Evolutionary conservation across 2,797 vertebrate genomes (phyloP), one percentile per base, ranked within the genome.

Genomic region (Manis javanica): DNA sequence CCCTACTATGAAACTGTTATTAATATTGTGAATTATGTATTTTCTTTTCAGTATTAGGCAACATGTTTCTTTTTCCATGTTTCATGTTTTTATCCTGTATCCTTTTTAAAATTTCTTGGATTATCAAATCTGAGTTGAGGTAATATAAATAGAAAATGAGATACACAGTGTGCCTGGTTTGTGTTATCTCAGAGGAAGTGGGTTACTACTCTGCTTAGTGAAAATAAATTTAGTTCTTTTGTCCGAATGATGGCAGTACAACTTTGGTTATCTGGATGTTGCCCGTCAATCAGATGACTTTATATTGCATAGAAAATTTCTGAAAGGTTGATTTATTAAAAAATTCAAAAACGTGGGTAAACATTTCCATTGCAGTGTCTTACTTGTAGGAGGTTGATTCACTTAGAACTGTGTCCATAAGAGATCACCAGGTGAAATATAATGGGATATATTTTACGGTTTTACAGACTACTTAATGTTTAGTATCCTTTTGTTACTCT

Each of bases 61-160:
- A 37, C 23, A 7, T 66, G 31, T 69, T 55, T 74, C 64, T 68
- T 92, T 85, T 93, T 59, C 21, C 13, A 12, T 63, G 46, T 75
- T 5, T 93, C 19, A 18, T 79, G 39, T 90, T 94, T 88, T 91
- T 89, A 75, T 93, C 61, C 26, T 55, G 59, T 87, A 81, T 11
- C 37, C 71, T 90, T 88, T 89, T 86, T 49, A 91, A 57, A 81
- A 31, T 91, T 97, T 94, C 72, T 96, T 95, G 29, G 39, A 68
- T 93, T 90, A 21, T 93, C 89, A 92, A 96, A 77, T 93, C 75
- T 93, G 83, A 71, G 59, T 77, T 79, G 87, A 95, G 37, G 57
- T 88, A 85, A 66, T 94, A 75, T 75, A 92, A 95, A 86, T 69
- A 95, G 93, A 95, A 97, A 95, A 75, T 85, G 74, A 88, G 85